Evolutionary conservation across 1,140 invertebrate genomes (phyloP).

Genomic region (Cecropterus lyciades): DNA sequence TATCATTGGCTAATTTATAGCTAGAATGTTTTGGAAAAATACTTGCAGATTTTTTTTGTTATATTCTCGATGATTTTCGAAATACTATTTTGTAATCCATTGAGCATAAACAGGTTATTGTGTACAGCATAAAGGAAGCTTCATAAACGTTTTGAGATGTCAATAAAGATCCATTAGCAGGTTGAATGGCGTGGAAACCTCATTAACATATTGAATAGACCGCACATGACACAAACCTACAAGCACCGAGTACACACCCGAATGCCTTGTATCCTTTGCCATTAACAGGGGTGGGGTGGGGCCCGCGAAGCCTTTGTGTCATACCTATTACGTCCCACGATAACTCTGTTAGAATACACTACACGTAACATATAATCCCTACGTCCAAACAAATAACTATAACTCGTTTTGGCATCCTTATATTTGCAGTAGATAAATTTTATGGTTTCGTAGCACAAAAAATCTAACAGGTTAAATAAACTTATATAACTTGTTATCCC

Average conservation of each 20-base stretch:
- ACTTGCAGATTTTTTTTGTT: not conserved
- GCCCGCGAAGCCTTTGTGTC: slow-evolving; percentile 41
- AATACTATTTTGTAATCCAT: not conserved
- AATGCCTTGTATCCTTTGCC: slow-evolving; percentile 46
- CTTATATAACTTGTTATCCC: no score
- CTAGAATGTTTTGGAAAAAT: slow-evolving; percentile 5
- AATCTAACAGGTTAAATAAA: no score
- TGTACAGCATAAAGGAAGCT: not conserved
- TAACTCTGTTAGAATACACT: slow-evolving; percentile 6
- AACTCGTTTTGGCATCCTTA: not conserved
- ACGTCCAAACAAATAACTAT: not conserved
- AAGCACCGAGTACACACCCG: slow-evolving; percentile 31
- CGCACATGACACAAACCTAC: slow-evolving; percentile 5
- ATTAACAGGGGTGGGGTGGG: slow-evolving; percentile 40
- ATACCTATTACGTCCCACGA: slow-evolving; percentile 12
- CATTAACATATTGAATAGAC: slow-evolving; percentile 28
- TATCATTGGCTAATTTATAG: slow-evolving; percentile 25
- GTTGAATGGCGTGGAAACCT: slow-evolving; percentile 12
- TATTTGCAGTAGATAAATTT: no score
- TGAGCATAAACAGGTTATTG: not conserved
- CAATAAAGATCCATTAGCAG: slow-evolving; percentile 7
- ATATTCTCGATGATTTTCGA: not conserved
- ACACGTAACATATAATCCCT: not conserved
- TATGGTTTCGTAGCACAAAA: no score
- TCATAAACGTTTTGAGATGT: slow-evolving; percentile 1